Percentiles rank a stretch among this genome's conserved stretches.
Conservation (phyloP, 2,888 invertebrate species). For the Xanthorhoe spadicearia region DNA sequence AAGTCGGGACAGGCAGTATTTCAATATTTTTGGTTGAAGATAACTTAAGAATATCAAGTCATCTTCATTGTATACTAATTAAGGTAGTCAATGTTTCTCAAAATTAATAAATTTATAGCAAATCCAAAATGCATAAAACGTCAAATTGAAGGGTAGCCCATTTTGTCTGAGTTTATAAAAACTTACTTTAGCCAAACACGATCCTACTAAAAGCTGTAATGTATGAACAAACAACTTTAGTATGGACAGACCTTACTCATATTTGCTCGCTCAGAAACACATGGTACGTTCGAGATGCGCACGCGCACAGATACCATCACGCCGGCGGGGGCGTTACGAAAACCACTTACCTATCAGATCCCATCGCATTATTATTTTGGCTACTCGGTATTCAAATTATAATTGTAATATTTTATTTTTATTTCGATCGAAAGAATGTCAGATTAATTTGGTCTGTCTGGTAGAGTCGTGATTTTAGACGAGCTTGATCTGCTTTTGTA, state of each 20-base stretch:
- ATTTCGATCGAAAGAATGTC: conserved; percentile 54
- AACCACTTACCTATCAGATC: conserved; percentile 81
- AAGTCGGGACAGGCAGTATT: too few species aligned
- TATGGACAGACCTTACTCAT: conserved; percentile 52
- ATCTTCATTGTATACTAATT: too few species aligned
- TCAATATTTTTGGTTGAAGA: too few species aligned
- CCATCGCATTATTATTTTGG: conserved; percentile 78
- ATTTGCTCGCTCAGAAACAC: conserved; percentile 62
- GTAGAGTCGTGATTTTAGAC: conserved; percentile 39
- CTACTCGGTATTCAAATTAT: conserved; percentile 73
- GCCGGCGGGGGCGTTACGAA: conserved; percentile 80
- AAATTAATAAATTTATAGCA: too few species aligned
- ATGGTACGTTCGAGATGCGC: conserved; percentile 59
- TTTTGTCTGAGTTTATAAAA: too few species aligned
- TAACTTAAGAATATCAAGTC: too few species aligned
- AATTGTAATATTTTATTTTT: conserved; percentile 59
- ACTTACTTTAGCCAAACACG: too few species aligned
- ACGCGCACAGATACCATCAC: conserved; percentile 73
- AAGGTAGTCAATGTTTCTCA: too few species aligned
- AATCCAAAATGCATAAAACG: too few species aligned
- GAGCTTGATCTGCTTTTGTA: conserved; percentile 26
- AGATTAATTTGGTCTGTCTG: conserved; percentile 49
- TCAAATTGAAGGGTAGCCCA: too few species aligned
- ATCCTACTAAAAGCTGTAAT: neutral
- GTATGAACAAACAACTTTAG: neutral